Conservation (phyloP, 2,797 vertebrate genomes). For the Centropyge bicolor region DNA sequence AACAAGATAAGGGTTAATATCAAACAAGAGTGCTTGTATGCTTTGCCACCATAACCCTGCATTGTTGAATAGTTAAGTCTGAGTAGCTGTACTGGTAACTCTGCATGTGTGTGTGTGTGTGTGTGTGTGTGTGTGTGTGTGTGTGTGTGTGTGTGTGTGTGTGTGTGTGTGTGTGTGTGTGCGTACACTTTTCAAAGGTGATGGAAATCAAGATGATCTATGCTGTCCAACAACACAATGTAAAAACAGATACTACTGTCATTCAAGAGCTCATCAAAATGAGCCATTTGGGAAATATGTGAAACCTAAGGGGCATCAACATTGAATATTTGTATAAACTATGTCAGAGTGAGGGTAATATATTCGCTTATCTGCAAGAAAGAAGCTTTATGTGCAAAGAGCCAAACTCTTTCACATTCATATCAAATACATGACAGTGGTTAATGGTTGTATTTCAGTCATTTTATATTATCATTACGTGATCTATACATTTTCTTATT, state of each 20-base stretch:
- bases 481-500: conserved; percentile 30
- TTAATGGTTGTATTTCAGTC: conserved; percentile 30
- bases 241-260: conserved; percentile 73
- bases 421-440: conserved; percentile 26
- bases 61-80: conserved; percentile 75
- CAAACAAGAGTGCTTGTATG: conserved; percentile 79
- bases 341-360: conserved; percentile 52
- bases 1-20: conserved; percentile 86
- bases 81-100: conserved; percentile 43
- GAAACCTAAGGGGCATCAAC: conserved; percentile 52
- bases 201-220: conserved; percentile 67
- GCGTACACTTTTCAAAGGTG: conserved; percentile 70
- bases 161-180: conserved; percentile 44
- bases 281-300: conserved; percentile 57
- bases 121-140: conserved; percentile 50
- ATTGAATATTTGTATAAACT: conserved; percentile 44
- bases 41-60: conserved; percentile 80
- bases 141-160: conserved; percentile 46
- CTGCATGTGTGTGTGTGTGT: conserved; percentile 43
- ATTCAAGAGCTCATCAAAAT: conserved; percentile 71
- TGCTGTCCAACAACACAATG: conserved; percentile 53
- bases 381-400: conserved; percentile 43
- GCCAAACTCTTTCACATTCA: conserved; percentile 54
- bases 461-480: conserved; percentile 15
- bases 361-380: conserved; percentile 49